Evolutionary conservation across 1,140 invertebrate genomes (phyloP).

Genomic region (Bradysia coprophila): DNA sequence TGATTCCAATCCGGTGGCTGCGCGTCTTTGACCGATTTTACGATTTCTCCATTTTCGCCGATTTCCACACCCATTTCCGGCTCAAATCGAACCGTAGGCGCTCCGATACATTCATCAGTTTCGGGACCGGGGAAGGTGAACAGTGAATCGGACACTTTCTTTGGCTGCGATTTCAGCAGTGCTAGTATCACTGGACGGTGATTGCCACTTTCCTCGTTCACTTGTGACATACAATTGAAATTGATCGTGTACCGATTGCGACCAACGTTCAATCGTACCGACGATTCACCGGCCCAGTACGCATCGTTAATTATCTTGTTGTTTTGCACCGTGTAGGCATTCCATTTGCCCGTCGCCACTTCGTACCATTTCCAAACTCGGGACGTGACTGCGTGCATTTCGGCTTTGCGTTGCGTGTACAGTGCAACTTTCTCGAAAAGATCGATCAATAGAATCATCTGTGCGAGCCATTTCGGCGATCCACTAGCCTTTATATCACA

Average conservation of each 20-base stretch:
- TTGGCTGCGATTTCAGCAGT: constrained; percentile 13
- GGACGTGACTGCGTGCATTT: constrained; percentile 46
- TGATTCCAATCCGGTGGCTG: background rate
- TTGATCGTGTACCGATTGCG: constrained; percentile 61
- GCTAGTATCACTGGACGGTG: constrained; percentile 65
- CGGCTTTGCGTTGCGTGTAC: constrained; percentile 45
- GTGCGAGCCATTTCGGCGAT: constrained; percentile 64
- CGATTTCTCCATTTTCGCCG: background rate
- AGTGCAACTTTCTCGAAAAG: constrained; percentile 63
- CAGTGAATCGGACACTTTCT: background rate
- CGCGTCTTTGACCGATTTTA: background rate
- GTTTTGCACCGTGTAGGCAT: constrained; percentile 48
- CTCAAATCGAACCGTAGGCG: too few species aligned
- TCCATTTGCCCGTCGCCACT: constrained; percentile 63
- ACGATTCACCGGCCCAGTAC: constrained; percentile 56
- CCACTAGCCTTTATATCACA: constrained; percentile 10
- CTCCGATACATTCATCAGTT: background rate
- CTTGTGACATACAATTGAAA: constrained; percentile 68
- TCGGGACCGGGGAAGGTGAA: background rate
- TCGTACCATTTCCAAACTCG: constrained; percentile 78
- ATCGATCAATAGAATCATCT: constrained; percentile 58
- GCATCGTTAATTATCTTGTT: constrained; percentile 72
- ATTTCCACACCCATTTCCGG: background rate
- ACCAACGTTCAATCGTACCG: constrained; percentile 51
- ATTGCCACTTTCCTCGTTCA: constrained; percentile 66